Evolutionary conservation across 2,113 vertebrate species (phyloP).

Genomic region (Grallaria varia): DNA sequence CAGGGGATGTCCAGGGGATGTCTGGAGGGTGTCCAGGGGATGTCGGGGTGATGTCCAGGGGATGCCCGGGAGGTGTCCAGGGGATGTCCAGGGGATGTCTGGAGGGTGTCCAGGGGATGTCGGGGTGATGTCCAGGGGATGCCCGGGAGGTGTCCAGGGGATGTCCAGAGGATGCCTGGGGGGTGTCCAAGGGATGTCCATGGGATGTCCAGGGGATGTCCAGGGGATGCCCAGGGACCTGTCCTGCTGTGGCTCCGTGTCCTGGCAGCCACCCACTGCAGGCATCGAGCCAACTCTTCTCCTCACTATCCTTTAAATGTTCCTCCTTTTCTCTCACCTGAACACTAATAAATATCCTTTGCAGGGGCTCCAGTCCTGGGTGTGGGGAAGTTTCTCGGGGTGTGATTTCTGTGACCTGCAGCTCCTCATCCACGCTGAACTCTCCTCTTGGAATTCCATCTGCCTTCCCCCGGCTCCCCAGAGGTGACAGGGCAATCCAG

Average conservation of each 20-base stretch:
- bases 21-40: too few relatives aligned
- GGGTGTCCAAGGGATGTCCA: too few relatives aligned
- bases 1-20: too few relatives aligned
- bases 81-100: too few relatives aligned
- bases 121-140: too few relatives aligned
- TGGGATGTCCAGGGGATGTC: too few relatives aligned
- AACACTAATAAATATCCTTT: background rate
- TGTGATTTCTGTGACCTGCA: background rate
- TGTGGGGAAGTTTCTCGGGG: background rate
- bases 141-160: too few relatives aligned
- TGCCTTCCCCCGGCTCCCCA: background rate
- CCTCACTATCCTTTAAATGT: background rate
- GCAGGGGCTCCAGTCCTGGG: background rate
- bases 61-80: too few relatives aligned
- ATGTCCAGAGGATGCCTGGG: too few relatives aligned
- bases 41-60: too few relatives aligned
- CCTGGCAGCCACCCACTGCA: fast-evolving
- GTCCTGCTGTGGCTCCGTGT: background rate
- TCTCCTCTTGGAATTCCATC: background rate
- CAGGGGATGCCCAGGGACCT: background rate
- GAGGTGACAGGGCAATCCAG: background rate
- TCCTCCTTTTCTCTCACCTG: background rate
- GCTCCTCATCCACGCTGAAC: background rate
- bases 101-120: too few relatives aligned
- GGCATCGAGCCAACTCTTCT: background rate